Percentiles rank a stretch among this genome's conserved stretches.
Evolutionary conservation across 2,888 invertebrate genomes (phyloP).

Genomic region (Tetragnatha montana): DNA sequence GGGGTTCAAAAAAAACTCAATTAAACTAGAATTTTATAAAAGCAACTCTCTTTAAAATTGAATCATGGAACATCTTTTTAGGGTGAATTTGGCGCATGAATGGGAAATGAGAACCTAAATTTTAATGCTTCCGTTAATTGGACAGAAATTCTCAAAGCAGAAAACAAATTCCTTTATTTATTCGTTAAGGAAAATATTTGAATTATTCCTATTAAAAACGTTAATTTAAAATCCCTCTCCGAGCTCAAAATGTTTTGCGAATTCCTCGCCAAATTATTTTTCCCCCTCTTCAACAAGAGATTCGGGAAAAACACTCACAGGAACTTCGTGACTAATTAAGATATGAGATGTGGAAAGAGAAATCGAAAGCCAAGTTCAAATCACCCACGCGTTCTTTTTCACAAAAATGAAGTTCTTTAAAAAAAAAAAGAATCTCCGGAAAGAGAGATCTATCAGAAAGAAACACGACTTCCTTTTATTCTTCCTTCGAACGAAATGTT

Average conservation of each 20-base stretch:
- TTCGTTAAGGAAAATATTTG: not conserved
- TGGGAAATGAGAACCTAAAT: not conserved
- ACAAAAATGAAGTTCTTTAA: not conserved
- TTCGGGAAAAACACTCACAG: not conserved
- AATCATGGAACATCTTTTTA: too few species aligned
- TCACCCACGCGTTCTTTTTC: not conserved
- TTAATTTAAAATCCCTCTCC: not conserved
- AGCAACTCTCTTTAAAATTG: too few species aligned
- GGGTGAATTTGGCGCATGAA: not conserved
- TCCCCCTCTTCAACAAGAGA: not conserved
- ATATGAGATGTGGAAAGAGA: not conserved
- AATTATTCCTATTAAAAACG: not conserved
- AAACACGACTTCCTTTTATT: not conserved
- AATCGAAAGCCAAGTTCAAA: not conserved
- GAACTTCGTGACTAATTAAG: conserved; percentile 23
- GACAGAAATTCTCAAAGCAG: not conserved
- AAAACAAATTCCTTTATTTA: not conserved
- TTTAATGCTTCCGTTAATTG: not conserved
- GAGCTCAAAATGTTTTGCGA: not conserved
- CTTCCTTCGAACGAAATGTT: conserved; percentile 27
- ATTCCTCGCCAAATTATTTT: not conserved
- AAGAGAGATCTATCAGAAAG: too few species aligned
- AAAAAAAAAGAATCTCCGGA: too few species aligned
- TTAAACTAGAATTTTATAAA: too few species aligned
- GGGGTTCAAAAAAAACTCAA: too few species aligned